These are phyloP conservation scores for Rutilus rutilus DNA, from an alignment of 2,113 vertebrate genomes.

Conservation along the genomic window DNA sequence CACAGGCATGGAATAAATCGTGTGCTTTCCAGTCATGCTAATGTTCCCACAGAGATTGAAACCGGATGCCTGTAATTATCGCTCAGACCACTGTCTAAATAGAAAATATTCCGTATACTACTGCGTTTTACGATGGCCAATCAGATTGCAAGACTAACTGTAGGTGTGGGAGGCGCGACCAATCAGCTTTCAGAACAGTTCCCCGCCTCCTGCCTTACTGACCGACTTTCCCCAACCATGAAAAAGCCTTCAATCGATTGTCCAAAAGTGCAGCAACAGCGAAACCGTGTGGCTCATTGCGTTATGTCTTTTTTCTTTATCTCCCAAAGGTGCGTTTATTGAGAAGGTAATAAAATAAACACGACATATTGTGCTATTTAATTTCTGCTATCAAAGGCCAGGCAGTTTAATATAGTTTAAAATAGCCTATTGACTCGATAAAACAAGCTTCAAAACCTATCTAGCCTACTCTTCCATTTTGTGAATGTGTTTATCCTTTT, in stretches of 20 bases:
- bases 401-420: not conserved
- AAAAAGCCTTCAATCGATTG: not conserved
- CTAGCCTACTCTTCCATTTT: not conserved
- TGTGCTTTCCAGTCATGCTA: not conserved
- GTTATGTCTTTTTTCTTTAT: not conserved
- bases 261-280: conserved; percentile 27
- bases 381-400: not conserved
- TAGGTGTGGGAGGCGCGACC: conserved; percentile 73
- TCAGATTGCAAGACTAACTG: conserved; percentile 60
- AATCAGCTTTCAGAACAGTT: conserved; percentile 65
- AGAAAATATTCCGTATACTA: not conserved
- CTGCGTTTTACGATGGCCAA: conserved; percentile 56
- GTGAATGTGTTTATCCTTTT: not conserved
- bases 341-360: not conserved
- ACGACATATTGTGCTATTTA: no score
- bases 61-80: not conserved
- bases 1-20: not conserved
- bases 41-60: not conserved
- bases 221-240: conserved; percentile 56
- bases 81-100: not conserved
- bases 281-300: conserved; percentile 53
- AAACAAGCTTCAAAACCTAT: not conserved
- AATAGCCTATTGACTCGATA: not conserved
- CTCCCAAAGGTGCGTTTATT: not conserved
- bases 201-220: conserved; percentile 73